phyloP scores from a whole-genome alignment of 2,113 vertebrate genomes.

The Oryzias curvinotus region DNA sequence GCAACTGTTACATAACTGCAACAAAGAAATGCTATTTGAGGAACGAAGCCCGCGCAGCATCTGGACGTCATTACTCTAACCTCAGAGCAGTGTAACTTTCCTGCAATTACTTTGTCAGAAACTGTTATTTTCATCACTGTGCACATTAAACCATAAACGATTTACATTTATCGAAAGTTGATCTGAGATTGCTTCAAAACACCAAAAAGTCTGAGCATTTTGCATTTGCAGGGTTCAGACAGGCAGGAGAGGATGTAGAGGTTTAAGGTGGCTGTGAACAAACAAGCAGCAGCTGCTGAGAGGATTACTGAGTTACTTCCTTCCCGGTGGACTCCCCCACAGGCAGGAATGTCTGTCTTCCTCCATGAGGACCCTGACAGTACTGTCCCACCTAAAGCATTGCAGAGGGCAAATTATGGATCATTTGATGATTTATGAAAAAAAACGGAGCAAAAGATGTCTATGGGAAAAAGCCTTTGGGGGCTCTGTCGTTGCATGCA shows the following conservation, averaged over 20 bases:
- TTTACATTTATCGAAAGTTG: too few species aligned
- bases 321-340: conserved; percentile 21
- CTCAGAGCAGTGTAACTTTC: conserved; percentile 3
- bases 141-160: too few species aligned
- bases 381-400: not conserved
- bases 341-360: not conserved
- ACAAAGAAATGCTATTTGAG: conserved; percentile 18
- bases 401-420: too few species aligned
- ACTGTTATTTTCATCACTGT: not conserved
- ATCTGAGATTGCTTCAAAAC: too few species aligned
- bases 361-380: not conserved
- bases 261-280: conserved; percentile 2
- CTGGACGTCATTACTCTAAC: conserved; percentile 11
- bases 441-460: too few species aligned
- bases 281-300: conserved; percentile 10
- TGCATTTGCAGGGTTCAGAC: not conserved
- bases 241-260: not conserved
- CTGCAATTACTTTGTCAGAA: not conserved
- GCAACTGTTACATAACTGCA: conserved; percentile 20
- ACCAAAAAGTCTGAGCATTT: not conserved
- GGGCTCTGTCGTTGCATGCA: too few species aligned
- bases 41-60: conserved; percentile 33
- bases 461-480: too few species aligned
- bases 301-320: conserved; percentile 15
- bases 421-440: too few species aligned